A percentile compares a stretch with the other conserved stretches of the same genome.
These are phyloP conservation scores for Corynorhinus townsendii DNA, from an alignment of 2,113 vertebrate species.

Conservation along the genomic window DNA sequence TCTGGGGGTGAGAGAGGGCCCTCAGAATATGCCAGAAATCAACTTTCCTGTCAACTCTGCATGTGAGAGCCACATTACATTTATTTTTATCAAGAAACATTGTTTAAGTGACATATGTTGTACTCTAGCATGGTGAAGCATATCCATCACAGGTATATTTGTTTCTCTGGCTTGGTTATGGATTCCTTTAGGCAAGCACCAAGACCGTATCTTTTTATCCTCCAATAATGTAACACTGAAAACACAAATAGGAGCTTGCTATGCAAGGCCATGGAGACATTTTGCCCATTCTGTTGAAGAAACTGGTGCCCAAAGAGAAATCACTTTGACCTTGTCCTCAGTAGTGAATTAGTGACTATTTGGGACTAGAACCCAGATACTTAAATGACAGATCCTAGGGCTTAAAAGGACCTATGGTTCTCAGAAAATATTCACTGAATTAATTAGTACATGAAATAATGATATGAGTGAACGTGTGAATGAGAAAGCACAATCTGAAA, in stretches of 20 bases:
- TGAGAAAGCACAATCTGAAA: neutral
- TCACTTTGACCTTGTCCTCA: neutral
- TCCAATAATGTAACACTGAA: neutral
- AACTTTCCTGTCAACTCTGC: neutral
- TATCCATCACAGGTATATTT: neutral
- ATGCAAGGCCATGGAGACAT: neutral
- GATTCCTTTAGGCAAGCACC: neutral
- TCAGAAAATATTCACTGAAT: neutral
- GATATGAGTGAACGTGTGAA: neutral
- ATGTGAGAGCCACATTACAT: neutral
- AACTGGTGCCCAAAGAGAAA: neutral
- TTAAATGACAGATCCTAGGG: neutral
- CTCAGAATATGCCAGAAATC: neutral
- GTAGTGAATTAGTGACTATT: neutral
- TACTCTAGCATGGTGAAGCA: neutral
- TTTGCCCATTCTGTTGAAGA: neutral
- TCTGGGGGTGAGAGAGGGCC: accelerated
- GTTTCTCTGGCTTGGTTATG: neutral
- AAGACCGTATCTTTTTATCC: neutral
- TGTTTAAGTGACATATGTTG: neutral
- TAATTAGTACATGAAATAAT: neutral
- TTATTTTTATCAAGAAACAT: neutral
- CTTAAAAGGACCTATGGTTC: neutral
- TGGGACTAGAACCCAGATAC: neutral
- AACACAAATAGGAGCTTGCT: neutral